Conservation (phyloP, 2,888 invertebrate species). For the Trachelus troglodyta region DNA sequence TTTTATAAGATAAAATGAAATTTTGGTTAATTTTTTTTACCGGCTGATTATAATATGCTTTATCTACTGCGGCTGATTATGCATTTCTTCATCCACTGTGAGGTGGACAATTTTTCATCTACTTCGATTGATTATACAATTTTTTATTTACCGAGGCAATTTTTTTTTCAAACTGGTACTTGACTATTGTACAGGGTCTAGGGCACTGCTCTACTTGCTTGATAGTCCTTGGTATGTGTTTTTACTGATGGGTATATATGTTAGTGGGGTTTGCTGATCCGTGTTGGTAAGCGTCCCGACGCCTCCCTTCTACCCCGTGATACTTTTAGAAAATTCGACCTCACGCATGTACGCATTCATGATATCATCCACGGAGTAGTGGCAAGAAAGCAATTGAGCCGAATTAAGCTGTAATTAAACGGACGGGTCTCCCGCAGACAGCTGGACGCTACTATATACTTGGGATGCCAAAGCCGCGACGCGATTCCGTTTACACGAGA, state of each 20-base stretch:
- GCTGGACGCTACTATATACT: constrained; percentile 45
- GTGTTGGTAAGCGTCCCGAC: not conserved
- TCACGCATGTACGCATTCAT: constrained; percentile 11
- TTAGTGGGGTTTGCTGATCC: not conserved
- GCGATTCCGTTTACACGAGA: constrained; percentile 1
- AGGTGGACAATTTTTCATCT: no score
- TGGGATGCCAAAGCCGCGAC: not conserved
- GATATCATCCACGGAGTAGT: constrained; percentile 42
- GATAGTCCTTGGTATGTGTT: not conserved
- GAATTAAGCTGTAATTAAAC: constrained; percentile 58
- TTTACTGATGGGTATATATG: not conserved
- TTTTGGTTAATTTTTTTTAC: not conserved
- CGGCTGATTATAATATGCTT: no score
- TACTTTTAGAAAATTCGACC: not conserved
- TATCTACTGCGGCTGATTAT: not conserved
- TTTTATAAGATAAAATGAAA: not conserved
- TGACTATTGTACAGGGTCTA: not conserved
- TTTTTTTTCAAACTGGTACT: not conserved
- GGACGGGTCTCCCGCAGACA: constrained; percentile 47
- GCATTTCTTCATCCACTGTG: not conserved
- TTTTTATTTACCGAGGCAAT: not conserved
- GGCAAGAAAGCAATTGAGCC: constrained; percentile 52
- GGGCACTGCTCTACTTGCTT: not conserved
- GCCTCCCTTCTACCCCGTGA: not conserved
- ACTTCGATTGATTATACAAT: not conserved